Evolutionary conservation across 2,113 vertebrate species (phyloP), one percentile per base, ranked within the genome.

Genomic region (Pungitius pungitius): DNA sequence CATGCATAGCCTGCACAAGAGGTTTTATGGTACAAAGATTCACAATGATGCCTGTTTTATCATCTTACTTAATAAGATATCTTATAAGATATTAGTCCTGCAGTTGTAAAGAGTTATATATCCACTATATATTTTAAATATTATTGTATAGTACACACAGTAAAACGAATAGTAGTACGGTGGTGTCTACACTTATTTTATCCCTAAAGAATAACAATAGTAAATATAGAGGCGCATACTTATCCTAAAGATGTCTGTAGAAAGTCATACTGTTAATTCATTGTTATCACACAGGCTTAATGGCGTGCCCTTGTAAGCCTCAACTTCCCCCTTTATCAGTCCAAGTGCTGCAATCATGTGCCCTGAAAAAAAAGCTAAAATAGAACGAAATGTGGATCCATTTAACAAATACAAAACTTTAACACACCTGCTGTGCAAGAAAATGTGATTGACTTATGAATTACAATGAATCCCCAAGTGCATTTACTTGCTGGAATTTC

Each of bases 401-500:
- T 45, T 51, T 47, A 57, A 61, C 33, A n/a, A 18, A 69, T 18
- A 54, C 14, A 12, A 12, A 7, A 3, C 7, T 43, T 7, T n/a
- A 7, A 17, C 40, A 18, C 4, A 30, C 7, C 26, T 39, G 33
- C 12, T 55, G 14, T 69, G 17, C 54, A 51, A 22, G 8, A 26
- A 40, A 37, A 61, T 6, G 2, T 45, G 4, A 62, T 35, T 13
- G 22, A 20, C 37, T 51, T 56, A 6, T 75, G 24, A 55, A 8
- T 71, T 58, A 18, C 63, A 79, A 7, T 14, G 47, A 49, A 35
- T 20, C 12, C 24, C 30, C 42, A 18, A 9, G 37, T 15, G 73
- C 10, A 71, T 73, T 26, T 75, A 73, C 63, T 59, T 69, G 40
- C 18, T 62, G 75, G 71, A 64, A 40, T 72, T 80, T 75, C 20